phyloP scores from a whole-genome alignment of 2,888 invertebrate genomes.

The Lucinisca nassula region DNA sequence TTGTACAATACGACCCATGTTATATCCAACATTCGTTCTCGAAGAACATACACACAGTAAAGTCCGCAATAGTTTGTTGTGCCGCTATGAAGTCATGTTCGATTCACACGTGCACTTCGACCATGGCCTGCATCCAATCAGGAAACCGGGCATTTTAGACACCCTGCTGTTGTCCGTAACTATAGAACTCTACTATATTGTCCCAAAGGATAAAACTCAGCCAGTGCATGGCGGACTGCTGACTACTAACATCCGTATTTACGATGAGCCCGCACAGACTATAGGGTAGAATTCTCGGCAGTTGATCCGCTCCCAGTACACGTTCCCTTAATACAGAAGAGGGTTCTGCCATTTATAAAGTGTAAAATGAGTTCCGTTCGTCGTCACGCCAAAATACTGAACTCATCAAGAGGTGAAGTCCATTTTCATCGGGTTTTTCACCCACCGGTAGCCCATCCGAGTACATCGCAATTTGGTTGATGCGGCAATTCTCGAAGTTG shows the following conservation, averaged over 20 bases:
- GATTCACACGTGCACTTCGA: neutral
- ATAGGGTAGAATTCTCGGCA: neutral
- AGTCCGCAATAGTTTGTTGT: slow-evolving; percentile 31
- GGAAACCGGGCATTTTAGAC: neutral
- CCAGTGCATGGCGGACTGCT: neutral
- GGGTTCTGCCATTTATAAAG: neutral
- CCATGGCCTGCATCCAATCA: neutral
- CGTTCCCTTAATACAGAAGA: slow-evolving; percentile 12
- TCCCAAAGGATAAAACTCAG: neutral
- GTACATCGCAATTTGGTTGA: neutral
- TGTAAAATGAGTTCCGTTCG: slow-evolving; percentile 3
- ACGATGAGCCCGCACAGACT: neutral
- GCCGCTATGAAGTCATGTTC: slow-evolving; percentile 26
- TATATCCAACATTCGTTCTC: neutral
- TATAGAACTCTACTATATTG: too few species aligned
- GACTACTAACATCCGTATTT: neutral
- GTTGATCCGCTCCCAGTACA: neutral
- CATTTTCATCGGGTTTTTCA: neutral
- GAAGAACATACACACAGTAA: slow-evolving; percentile 28
- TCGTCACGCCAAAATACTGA: slow-evolving; percentile 1
- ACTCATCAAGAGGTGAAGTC: neutral
- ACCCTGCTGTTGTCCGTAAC: neutral
- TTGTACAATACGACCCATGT: neutral
- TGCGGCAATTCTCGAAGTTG: neutral
- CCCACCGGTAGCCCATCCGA: neutral